phyloP scores from a whole-genome alignment of 2,113 vertebrate species.

The Microtus richardsoni region DNA sequence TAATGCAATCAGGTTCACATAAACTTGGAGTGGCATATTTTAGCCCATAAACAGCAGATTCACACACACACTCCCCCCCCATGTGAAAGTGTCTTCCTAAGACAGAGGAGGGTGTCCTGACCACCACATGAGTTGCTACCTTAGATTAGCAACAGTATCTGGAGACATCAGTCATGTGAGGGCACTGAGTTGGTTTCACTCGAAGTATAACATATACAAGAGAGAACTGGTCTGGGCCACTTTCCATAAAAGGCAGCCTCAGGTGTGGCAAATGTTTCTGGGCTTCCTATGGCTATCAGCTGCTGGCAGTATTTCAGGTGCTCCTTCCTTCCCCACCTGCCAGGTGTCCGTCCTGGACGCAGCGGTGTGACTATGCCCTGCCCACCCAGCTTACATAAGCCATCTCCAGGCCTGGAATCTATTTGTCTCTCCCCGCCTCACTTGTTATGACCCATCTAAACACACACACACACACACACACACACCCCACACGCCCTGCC shows the following conservation, averaged over 20 bases:
- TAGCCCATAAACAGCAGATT: not conserved
- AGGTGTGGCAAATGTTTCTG: conserved; percentile 45
- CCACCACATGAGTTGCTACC: not conserved
- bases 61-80: not conserved
- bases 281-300: not conserved
- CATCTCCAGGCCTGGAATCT: not conserved
- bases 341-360: not conserved
- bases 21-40: not conserved
- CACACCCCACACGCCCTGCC: not conserved
- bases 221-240: conserved; percentile 65
- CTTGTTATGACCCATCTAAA: conserved; percentile 2
- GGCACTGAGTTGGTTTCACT: conserved; percentile 41
- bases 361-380: not conserved
- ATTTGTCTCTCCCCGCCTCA: not conserved
- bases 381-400: not conserved
- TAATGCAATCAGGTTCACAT: not conserved
- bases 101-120: not conserved
- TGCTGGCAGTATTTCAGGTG: not conserved
- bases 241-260: conserved; percentile 60
- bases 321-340: not conserved
- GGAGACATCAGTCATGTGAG: conserved; percentile 37
- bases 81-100: not conserved
- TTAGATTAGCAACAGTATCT: conserved; percentile 15
- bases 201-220: not conserved
- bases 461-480: not conserved